Evolutionary conservation across 2,888 invertebrate species (phyloP).

Genomic region (Apodemia zela): DNA sequence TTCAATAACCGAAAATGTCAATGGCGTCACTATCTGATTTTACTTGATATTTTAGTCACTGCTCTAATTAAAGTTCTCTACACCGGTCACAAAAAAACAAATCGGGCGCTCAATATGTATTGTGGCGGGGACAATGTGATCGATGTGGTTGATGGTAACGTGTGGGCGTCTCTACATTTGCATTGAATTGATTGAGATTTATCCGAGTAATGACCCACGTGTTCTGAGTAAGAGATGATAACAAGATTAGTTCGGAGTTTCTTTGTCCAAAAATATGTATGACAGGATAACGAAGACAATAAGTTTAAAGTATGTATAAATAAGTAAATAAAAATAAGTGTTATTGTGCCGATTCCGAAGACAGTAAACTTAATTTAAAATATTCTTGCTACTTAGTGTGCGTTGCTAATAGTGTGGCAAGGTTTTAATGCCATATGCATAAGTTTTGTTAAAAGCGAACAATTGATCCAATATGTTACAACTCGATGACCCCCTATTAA

Average conservation of each 20-base stretch:
- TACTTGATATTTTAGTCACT: slow-evolving; percentile 40
- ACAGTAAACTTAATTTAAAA: too few species aligned
- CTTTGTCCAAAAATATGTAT: slow-evolving; percentile 10
- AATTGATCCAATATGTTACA: too few species aligned
- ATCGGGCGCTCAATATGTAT: slow-evolving; percentile 37
- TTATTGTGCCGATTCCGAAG: neutral
- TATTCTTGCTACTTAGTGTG: too few species aligned
- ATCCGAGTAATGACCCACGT: slow-evolving; percentile 58
- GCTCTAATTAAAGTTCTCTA: slow-evolving; percentile 66
- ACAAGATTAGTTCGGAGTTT: slow-evolving; percentile 16
- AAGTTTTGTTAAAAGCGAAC: too few species aligned
- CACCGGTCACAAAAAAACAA: slow-evolving; percentile 53
- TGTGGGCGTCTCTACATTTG: slow-evolving; percentile 62
- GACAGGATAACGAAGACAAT: neutral
- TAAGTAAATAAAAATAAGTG: neutral
- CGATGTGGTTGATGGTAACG: slow-evolving; percentile 56
- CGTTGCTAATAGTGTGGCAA: too few species aligned
- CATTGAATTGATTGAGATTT: slow-evolving; percentile 68
- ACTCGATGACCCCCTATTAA: too few species aligned
- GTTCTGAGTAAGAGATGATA: slow-evolving; percentile 34
- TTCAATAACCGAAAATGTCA: slow-evolving; percentile 56
- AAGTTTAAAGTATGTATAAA: neutral
- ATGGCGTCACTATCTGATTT: slow-evolving; percentile 39
- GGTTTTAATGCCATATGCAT: too few species aligned
- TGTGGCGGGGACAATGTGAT: slow-evolving; percentile 58